phyloP scores from a whole-genome alignment of 2,888 invertebrate species.

The Metalampra italica region DNA sequence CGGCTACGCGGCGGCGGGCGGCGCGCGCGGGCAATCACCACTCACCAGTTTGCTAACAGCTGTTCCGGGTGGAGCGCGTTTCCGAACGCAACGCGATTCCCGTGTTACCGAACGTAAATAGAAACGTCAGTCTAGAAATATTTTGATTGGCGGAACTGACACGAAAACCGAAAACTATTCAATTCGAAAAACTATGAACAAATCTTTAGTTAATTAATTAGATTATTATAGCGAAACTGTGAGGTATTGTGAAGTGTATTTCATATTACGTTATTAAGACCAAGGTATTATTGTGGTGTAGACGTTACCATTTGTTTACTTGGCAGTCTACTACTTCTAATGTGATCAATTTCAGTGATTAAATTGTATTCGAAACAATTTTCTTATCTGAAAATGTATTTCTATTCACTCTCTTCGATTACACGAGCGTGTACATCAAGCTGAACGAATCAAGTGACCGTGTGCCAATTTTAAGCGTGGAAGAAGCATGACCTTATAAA shows the following conservation, averaged over 20 bases:
- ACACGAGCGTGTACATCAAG: constrained; percentile 1
- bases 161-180: constrained; percentile 14
- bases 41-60: constrained; percentile 52
- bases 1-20: not conserved
- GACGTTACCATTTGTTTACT: constrained; percentile 16
- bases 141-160: constrained; percentile 30
- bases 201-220: not conserved
- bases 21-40: not conserved
- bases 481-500: constrained; percentile 62
- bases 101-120: constrained; percentile 42
- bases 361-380: constrained; percentile 11
- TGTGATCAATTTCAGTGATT: not conserved
- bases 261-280: constrained; percentile 7
- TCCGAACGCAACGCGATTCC: constrained; percentile 40
- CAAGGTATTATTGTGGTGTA: constrained; percentile 8
- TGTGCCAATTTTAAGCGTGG: constrained; percentile 23
- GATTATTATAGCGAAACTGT: constrained; percentile 15
- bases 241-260: constrained; percentile 12
- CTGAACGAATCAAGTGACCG: constrained; percentile 25
- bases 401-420: constrained; percentile 19
- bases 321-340: not conserved
- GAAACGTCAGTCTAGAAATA: constrained; percentile 42
- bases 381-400: constrained; percentile 25
- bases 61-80: constrained; percentile 43
- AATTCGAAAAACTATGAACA: constrained; percentile 4